Evolutionary conservation across 2,113 vertebrate species (phyloP), one percentile per base, ranked within the genome.

Genomic region (Carettochelys insculpta): DNA sequence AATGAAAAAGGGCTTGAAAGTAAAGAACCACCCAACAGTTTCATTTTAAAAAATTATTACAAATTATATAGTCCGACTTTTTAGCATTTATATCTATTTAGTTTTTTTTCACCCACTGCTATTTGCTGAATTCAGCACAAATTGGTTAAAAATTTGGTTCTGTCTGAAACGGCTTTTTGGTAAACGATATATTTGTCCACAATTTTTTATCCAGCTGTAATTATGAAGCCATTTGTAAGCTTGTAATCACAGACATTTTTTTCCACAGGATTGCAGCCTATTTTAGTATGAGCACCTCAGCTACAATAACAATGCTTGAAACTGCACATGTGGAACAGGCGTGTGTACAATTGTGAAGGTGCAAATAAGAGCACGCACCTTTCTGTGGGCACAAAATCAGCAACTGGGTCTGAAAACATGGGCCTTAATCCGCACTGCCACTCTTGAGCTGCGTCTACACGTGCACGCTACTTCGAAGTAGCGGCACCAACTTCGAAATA

Each of bases 361-460:
- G 81, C 10, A 77, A 75, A 82, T 19, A 45, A 17, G n/a, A 52
- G 41, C 12, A 75, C 10, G 4, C 38, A 27, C 2, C 0, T 87
- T 90, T n/a, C 87, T 52, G 0, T 13, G 29, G 58, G 11, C 0
- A 0, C 2, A 75, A 12, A 43, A 11, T 29, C 24, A 83, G 43
- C 58, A 6, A 38, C 45, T 48, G 19, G 31, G 51, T 58, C 43
- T 77, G n/a, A 84, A 89, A 89, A 83, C 20, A 75, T 27, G 76
- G 76, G 76, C 85, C 68, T 41, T n/a, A 87, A 56, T 73, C 3
- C 53, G 43, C 34, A 34, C 31, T 80, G 24, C 47, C 56, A 34
- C 73, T 51, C 34, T 34, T 16, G 54, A 86, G 86, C 11, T 53
- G 71, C 71, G 86, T 3, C 80, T 47, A 27, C n/a, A n/a, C n/a